Conservation (phyloP, 2,113 vertebrate genomes). For the Isichthys henryi region DNA sequence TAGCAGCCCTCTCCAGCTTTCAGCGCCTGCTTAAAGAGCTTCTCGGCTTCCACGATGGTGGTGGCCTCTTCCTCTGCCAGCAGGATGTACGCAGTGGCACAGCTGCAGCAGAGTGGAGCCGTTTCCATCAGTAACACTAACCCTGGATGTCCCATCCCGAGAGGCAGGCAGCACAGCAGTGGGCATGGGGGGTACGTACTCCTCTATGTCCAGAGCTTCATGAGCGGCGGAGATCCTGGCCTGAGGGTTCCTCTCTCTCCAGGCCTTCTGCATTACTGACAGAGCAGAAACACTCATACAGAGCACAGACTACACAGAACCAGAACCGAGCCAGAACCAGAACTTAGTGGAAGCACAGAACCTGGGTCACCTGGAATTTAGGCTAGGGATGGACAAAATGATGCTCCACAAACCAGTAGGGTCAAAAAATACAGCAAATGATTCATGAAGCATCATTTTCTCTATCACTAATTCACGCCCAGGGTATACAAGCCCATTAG, state of each 20-base stretch:
- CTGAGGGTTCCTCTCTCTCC: conserved; percentile 97
- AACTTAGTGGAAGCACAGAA: neutral
- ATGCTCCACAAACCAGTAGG: neutral
- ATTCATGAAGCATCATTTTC: neutral
- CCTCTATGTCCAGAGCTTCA: conserved; percentile 93
- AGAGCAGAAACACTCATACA: conserved; percentile 38
- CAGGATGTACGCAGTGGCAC: conserved; percentile 93
- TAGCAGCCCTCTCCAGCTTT: conserved; percentile 91
- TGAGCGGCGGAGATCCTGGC: conserved; percentile 95
- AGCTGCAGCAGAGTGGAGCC: conserved; percentile 55
- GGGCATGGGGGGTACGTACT: conserved; percentile 65
- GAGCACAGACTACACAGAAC: conserved; percentile 30
- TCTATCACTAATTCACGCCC: neutral
- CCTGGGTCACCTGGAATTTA: neutral
- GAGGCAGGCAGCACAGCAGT: neutral
- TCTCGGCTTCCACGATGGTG: conserved; percentile 94
- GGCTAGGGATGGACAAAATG: neutral
- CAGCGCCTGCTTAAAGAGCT: conserved; percentile 89
- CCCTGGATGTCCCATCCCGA: neutral
- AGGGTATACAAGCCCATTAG: neutral
- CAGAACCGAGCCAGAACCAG: neutral
- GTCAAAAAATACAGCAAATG: neutral
- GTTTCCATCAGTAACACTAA: neutral
- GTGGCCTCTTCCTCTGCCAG: conserved; percentile 95
- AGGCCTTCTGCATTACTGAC: conserved; percentile 97